Evolutionary conservation across 2,113 vertebrate species (phyloP).

Genomic region (Cathartes aura): DNA sequence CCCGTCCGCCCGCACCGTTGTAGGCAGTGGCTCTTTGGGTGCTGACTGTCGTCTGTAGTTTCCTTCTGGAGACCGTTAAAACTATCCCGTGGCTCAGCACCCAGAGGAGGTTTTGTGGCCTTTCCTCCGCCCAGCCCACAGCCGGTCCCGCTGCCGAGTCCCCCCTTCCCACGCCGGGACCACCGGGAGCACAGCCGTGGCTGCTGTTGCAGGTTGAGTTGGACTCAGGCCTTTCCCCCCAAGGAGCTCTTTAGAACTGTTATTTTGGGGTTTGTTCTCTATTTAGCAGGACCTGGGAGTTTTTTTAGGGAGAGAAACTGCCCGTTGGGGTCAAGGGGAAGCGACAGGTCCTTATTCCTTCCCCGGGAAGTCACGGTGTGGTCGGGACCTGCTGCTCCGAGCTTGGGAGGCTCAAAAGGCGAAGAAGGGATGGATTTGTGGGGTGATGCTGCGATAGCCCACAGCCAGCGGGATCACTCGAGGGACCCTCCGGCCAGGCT

Average conservation of each 20-base stretch:
- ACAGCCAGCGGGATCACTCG: not conserved
- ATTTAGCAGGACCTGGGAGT: not conserved
- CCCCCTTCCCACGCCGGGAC: not conserved
- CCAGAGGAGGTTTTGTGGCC: not conserved
- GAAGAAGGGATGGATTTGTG: not conserved
- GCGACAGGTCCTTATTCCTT: not conserved
- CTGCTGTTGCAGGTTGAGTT: not conserved
- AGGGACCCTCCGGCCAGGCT: not conserved
- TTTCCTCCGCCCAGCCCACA: not conserved
- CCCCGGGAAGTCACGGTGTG: accelerated
- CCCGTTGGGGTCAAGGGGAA: not conserved
- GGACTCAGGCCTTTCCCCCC: not conserved
- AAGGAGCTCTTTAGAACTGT: not conserved
- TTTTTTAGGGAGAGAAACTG: not conserved
- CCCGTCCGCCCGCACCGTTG: accelerated
- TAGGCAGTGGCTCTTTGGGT: not conserved
- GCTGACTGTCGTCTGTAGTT: not conserved
- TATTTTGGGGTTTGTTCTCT: not conserved
- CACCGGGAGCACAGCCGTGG: accelerated
- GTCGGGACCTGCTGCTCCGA: not conserved
- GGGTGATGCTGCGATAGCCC: not conserved
- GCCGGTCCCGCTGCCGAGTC: not conserved
- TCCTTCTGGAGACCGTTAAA: not conserved
- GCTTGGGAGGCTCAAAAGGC: not conserved
- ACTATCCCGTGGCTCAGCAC: not conserved